Base-by-base conservation (phyloP, 2,797 vertebrate genomes). In the Glyptemys insculpta region DNA sequence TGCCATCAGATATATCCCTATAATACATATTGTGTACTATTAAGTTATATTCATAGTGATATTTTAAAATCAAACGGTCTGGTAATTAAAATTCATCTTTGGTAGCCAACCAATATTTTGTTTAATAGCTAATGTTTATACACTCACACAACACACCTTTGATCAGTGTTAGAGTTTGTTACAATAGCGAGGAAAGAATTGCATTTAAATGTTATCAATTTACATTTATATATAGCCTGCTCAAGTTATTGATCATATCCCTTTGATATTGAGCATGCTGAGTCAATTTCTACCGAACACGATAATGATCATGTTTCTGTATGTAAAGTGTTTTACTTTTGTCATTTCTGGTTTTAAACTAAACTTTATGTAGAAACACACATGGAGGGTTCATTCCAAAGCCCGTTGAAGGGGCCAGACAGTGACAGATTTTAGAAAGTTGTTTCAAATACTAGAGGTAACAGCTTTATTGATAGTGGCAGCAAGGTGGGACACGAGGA, bases 1-100 rank as follows among this genome's bases (percentile, higher is more conserved):
- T 88, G 49, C 3, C 65, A 88, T 92, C 52, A 5, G 0, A 1
- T 87, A 50, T 87, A 10, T 85, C 29, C 37, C 83, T 80, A 12
- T 54, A 79, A 85, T n/a, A 57, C 12, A 19, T 65, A 37, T 50
- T 81, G 3, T 23, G 8, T 27, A 14, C 47, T 83, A 41, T 94
- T 90, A 93, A 90, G 56, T 91, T 79, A 9, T 44, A 56, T 81
- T 37, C 72, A 21, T 11, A 6, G 5, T 49, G 62, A 54, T n/a
- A 1, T 93, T 90, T 90, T 92, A 88, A 72, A 81, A 65, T 53
- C 1, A 72, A 85, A 57, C 44, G 54, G 12, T 79, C 82, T 81
- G 59, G n/a, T 74, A 65, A 82, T 91, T 78, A 90, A 56, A 89
- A 90, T 72, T 37, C 68, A 74, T 23, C 90, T 86, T 79, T 49